A percentile compares a stretch with the other conserved stretches of the same genome.
Conservation (phyloP, 2,113 vertebrate species). For the Diphyllodes magnificus region DNA sequence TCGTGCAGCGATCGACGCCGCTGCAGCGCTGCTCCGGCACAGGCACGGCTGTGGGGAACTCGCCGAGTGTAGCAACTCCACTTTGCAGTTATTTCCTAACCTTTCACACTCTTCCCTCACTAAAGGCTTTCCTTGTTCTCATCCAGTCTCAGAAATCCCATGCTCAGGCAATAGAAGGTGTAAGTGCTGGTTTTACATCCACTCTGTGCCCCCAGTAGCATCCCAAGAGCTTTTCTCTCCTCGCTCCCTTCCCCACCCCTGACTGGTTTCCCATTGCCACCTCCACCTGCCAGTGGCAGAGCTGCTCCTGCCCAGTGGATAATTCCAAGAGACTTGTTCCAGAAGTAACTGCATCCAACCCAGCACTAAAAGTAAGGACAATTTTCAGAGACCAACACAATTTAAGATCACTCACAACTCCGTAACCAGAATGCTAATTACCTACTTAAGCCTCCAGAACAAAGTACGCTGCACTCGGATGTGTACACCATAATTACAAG, state of each 20-base stretch:
- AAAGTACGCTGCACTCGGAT: slow-evolving; percentile 38
- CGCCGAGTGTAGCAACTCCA: accelerated
- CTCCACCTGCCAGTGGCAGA: background rate
- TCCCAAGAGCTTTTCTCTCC: background rate
- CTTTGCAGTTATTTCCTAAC: background rate
- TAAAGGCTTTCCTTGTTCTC: background rate
- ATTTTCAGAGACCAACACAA: background rate
- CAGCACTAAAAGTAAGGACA: background rate
- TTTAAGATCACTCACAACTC: slow-evolving; percentile 6
- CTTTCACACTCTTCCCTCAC: background rate
- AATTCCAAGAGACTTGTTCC: background rate
- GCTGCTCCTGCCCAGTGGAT: background rate
- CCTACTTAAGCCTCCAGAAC: slow-evolving; percentile 70
- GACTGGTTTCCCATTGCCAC: background rate
- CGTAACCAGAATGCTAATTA: slow-evolving; percentile 53
- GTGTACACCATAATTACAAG: slow-evolving; percentile 43
- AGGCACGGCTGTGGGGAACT: background rate
- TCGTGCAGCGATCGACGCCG: background rate
- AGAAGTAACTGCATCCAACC: background rate
- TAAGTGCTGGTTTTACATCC: background rate
- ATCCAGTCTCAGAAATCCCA: background rate
- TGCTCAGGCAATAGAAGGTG: background rate
- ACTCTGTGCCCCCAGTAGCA: too few relatives aligned
- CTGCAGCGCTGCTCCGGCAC: background rate
- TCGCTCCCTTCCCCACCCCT: accelerated